Evolutionary conservation across 1,140 invertebrate species (phyloP).

Genomic region (Trypoxylus dichotomus): DNA sequence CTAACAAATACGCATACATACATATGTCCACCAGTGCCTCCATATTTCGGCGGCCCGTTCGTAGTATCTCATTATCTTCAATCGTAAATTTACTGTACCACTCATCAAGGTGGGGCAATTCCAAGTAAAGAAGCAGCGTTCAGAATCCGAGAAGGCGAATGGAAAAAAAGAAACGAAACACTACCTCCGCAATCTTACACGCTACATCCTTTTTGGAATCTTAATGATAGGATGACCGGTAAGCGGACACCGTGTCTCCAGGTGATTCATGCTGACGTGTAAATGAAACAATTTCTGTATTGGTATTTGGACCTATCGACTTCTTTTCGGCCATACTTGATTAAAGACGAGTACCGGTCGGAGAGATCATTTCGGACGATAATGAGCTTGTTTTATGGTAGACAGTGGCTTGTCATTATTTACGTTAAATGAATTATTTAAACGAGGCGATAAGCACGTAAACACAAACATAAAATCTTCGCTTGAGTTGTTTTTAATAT

Average conservation of each 20-base stretch:
- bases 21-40: no score
- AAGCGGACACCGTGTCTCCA: neutral
- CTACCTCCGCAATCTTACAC: neutral
- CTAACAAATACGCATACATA: neutral
- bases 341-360: neutral
- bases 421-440: constrained; percentile 25
- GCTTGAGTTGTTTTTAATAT: neutral
- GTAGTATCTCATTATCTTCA: neutral
- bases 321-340: constrained; percentile 13
- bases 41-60: neutral
- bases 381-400: constrained; percentile 22
- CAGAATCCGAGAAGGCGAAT: neutral
- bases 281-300: constrained; percentile 20
- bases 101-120: constrained; percentile 19
- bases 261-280: constrained; percentile 22
- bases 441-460: constrained; percentile 3
- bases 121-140: constrained; percentile 6
- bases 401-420: constrained; percentile 20
- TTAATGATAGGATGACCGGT: constrained; percentile 8
- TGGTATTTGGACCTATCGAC: constrained; percentile 3
- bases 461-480: neutral
- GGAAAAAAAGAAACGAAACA: constrained; percentile 7
- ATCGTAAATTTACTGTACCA: neutral
- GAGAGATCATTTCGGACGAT: neutral
- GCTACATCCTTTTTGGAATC: neutral